phyloP scores from a whole-genome alignment of 2,113 vertebrate species.

The Pelusios castaneus region DNA sequence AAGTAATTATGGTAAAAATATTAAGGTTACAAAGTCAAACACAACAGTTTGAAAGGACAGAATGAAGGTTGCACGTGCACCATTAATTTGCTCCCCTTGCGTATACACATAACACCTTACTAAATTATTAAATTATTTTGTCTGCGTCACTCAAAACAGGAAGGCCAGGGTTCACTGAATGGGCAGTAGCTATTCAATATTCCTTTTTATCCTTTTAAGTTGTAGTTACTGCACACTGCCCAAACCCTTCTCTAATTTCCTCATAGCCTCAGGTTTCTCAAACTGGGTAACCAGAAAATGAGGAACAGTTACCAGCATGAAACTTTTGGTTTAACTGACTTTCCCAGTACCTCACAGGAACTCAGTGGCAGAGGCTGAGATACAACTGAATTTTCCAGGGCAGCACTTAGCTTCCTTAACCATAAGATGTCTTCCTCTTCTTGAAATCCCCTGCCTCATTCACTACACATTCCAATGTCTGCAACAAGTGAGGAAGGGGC shows the following conservation, averaged over 20 bases:
- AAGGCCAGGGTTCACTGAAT: neutral
- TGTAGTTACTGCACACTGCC: constrained; percentile 10
- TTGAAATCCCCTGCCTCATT: constrained; percentile 5
- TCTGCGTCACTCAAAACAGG: neutral
- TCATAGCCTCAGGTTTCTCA: neutral
- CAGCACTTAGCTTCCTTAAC: neutral
- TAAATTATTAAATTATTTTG: neutral
- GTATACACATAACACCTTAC: neutral
- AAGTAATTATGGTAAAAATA: neutral
- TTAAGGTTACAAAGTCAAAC: neutral
- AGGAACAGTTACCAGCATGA: neutral
- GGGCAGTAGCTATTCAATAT: neutral
- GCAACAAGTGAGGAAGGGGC: neutral
- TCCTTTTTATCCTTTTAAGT: neutral
- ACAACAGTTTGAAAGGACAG: neutral
- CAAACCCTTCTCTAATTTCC: constrained; percentile 17
- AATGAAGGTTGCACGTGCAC: neutral
- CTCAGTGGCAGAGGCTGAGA: neutral
- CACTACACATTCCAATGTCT: neutral
- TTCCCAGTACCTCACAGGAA: neutral
- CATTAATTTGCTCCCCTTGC: neutral
- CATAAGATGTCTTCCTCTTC: neutral
- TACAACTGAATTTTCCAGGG: neutral
- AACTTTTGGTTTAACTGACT: neutral
- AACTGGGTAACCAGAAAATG: constrained; percentile 35